These are phyloP conservation scores for Habrosyne pyritoides DNA, from an alignment of 2,888 invertebrate genomes.

Conservation along the genomic window DNA sequence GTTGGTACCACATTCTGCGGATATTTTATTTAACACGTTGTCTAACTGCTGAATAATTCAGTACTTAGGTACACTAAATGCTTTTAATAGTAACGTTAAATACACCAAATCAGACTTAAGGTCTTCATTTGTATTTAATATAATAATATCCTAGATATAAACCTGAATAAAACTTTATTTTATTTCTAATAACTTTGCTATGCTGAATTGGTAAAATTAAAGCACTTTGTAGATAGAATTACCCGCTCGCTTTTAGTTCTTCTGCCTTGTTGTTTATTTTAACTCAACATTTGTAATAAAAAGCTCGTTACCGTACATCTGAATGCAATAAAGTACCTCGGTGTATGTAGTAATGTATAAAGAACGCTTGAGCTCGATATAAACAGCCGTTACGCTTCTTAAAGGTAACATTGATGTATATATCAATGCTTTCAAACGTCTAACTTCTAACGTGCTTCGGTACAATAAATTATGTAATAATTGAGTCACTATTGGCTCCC, in stretches of 20 bases:
- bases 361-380: conserved; percentile 1
- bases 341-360: neutral
- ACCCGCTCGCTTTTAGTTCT: neutral
- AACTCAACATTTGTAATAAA: conserved; percentile 1
- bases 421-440: conserved; percentile 39
- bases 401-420: conserved; percentile 38
- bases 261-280: neutral
- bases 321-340: neutral
- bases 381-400: conserved; percentile 9
- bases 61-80: neutral
- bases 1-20: conserved; percentile 1
- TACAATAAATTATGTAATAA: conserved; percentile 60
- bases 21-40: neutral
- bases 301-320: conserved; percentile 2
- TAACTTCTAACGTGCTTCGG: conserved; percentile 56
- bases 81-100: neutral
- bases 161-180: too few relatives aligned
- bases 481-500: conserved; percentile 56
- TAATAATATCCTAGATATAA: too few relatives aligned
- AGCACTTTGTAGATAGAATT: neutral
- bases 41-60: neutral
- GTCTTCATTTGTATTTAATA: neutral
- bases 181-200: too few relatives aligned
- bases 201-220: neutral
- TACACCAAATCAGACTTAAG: neutral